Evolutionary conservation across 2,113 vertebrate species (phyloP).

Genomic region (Propithecus coquereli): DNA sequence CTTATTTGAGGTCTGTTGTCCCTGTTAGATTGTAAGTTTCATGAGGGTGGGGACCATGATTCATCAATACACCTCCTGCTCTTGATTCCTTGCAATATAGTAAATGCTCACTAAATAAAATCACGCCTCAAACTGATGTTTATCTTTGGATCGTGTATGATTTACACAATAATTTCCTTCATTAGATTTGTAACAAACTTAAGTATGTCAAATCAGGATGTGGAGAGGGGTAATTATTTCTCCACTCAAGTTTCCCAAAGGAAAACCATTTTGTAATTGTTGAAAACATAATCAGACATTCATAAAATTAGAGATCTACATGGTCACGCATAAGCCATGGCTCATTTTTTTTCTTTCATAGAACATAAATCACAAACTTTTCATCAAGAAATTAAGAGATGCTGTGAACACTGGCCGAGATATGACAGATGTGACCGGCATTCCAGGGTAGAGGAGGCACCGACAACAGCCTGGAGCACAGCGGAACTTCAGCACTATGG

Average conservation of each 20-base stretch:
- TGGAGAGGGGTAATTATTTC: background rate
- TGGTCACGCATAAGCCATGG: background rate
- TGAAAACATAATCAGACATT: background rate
- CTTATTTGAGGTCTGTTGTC: background rate
- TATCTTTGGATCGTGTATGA: background rate
- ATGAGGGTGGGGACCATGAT: too few relatives aligned
- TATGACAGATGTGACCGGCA: background rate
- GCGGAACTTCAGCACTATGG: background rate
- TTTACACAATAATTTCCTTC: background rate
- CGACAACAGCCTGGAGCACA: accelerated
- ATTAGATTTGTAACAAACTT: background rate
- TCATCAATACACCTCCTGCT: background rate
- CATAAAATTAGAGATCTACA: background rate
- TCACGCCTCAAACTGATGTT: background rate
- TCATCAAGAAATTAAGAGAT: background rate
- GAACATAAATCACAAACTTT: background rate
- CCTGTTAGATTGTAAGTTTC: background rate
- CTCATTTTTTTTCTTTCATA: background rate
- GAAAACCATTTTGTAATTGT: background rate
- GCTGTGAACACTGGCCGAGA: background rate
- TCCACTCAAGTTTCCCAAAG: background rate
- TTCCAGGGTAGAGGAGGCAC: background rate
- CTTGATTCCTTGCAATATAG: background rate
- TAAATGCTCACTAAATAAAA: background rate
- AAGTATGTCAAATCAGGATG: background rate